Conservation (phyloP, 2,797 vertebrate species). For the Ctenochaetus hawaiiensis region DNA sequence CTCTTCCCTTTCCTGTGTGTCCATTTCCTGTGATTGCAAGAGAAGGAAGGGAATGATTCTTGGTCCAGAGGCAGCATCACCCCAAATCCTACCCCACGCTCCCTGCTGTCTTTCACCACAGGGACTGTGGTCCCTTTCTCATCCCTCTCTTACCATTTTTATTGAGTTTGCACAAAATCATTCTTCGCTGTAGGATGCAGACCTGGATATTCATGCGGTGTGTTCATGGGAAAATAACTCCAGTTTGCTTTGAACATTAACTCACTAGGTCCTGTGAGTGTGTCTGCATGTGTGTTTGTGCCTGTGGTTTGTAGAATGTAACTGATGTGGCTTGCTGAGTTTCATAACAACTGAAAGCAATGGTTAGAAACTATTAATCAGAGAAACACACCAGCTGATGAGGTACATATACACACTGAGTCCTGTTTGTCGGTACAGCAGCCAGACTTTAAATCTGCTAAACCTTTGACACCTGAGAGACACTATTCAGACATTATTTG, state of each 20-base stretch:
- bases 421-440: background rate
- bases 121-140: slow-evolving; percentile 39
- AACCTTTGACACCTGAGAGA: background rate
- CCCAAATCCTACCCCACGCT: slow-evolving; percentile 20
- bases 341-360: background rate
- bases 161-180: slow-evolving; percentile 68
- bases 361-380: background rate
- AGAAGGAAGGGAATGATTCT: slow-evolving; percentile 10
- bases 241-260: background rate
- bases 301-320: slow-evolving; percentile 16
- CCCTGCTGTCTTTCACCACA: slow-evolving; percentile 46
- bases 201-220: slow-evolving; percentile 27
- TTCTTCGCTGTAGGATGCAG: slow-evolving; percentile 40
- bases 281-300: slow-evolving; percentile 17
- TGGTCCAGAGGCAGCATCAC: slow-evolving; percentile 28
- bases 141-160: slow-evolving; percentile 36
- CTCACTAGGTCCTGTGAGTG: background rate
- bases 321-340: slow-evolving; percentile 31
- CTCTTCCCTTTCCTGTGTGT: slow-evolving; percentile 77
- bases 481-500: no score
- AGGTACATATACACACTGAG: background rate
- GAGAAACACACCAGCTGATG: background rate
- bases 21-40: slow-evolving; percentile 86
- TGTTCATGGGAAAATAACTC: slow-evolving; percentile 7
- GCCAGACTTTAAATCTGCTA: background rate